These are phyloP conservation scores for Drosophila sproati DNA, from an alignment of 1,140 invertebrate species.

Conservation along the genomic window DNA sequence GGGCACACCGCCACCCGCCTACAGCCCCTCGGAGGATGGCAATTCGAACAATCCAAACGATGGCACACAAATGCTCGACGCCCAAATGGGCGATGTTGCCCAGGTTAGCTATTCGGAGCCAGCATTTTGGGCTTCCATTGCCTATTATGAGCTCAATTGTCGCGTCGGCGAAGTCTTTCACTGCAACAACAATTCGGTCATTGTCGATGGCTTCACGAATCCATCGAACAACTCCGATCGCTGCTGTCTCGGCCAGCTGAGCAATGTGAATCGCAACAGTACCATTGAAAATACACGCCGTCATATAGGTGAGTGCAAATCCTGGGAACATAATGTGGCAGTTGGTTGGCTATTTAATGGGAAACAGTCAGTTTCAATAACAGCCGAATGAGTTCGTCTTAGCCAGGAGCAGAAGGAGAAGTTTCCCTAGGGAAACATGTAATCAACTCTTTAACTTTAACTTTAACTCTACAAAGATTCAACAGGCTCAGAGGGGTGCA, in stretches of 20 bases:
- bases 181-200: slow-evolving; percentile 95
- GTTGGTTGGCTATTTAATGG: too few species aligned
- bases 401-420: too few species aligned
- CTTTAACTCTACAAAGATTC: too few species aligned
- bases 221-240: slow-evolving; percentile 96
- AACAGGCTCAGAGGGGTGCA: too few species aligned
- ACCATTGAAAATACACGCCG: slow-evolving; percentile 98
- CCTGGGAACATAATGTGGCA: too few species aligned
- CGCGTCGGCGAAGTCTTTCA: slow-evolving; percentile 98
- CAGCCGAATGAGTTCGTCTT: too few species aligned
- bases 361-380: too few species aligned
- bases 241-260: slow-evolving; percentile 97
- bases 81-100: slow-evolving; percentile 89
- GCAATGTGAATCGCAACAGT: slow-evolving; percentile 99
- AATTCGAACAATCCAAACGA: slow-evolving; percentile 86
- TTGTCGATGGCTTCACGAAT: slow-evolving; percentile 98
- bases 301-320: slow-evolving; percentile 90
- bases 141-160: slow-evolving; percentile 98
- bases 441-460: too few species aligned
- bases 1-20: slow-evolving; percentile 97
- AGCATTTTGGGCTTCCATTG: slow-evolving; percentile 97
- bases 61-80: slow-evolving; percentile 87
- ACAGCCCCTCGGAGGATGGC: slow-evolving; percentile 93
- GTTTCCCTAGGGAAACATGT: too few species aligned
- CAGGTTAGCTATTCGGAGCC: slow-evolving; percentile 96